These are phyloP conservation scores for Intellagama lesueurii DNA, from an alignment of 2,797 vertebrate species.

Conservation along the genomic window DNA sequence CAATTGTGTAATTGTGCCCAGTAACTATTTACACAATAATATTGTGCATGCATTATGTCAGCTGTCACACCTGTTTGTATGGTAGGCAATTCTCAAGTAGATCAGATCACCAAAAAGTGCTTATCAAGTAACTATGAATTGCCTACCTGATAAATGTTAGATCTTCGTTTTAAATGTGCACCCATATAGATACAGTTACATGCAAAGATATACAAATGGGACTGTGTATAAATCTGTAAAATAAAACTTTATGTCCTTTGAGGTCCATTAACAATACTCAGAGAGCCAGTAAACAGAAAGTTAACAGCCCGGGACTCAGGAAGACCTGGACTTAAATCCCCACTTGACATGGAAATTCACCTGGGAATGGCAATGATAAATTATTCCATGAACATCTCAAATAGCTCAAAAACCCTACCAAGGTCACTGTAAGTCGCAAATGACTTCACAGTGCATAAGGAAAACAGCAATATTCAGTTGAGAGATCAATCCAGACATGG, in stretches of 20 bases:
- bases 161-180: background rate
- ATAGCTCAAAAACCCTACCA: background rate
- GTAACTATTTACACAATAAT: background rate
- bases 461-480: background rate
- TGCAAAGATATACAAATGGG: background rate
- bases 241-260: no score
- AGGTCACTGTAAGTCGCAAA: no score
- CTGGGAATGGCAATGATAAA: no score
- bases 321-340: no score
- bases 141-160: background rate
- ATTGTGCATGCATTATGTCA: background rate
- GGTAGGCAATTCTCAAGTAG: background rate
- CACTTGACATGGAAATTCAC: no score
- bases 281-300: no score
- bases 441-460: no score
- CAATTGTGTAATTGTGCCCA: no score
- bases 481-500: background rate
- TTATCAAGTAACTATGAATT: background rate
- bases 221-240: no score
- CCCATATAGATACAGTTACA: background rate
- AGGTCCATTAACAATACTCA: no score
- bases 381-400: background rate
- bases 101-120: background rate
- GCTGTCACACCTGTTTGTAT: background rate
- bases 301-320: no score